Conservation (phyloP, 2,797 vertebrate genomes). For the Sebastes wilsoni region DNA sequence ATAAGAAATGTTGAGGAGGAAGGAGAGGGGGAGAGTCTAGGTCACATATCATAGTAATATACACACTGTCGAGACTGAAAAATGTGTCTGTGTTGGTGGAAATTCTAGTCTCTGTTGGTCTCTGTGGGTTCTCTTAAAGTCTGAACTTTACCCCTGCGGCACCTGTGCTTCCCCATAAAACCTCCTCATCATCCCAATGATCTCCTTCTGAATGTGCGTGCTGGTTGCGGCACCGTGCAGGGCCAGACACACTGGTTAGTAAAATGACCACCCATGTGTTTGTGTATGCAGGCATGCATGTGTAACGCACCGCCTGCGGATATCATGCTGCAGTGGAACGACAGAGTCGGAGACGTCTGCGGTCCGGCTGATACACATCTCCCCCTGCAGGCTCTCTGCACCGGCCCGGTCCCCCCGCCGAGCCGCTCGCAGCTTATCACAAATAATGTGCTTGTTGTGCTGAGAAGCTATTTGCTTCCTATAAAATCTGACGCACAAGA, state of each 20-base stretch:
- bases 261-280: neutral
- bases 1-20: neutral
- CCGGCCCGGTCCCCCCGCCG: neutral
- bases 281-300: neutral
- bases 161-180: neutral
- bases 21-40: neutral
- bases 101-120: neutral
- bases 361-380: neutral
- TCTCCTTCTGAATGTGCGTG: neutral
- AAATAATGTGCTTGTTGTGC: neutral
- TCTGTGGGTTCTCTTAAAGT: neutral
- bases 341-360: neutral
- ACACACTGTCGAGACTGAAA: neutral
- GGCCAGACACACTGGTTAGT: neutral
- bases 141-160: neutral
- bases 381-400: neutral
- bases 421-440: neutral
- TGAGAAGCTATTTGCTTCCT: neutral
- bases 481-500: neutral
- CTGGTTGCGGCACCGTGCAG: neutral
- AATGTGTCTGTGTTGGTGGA: neutral
- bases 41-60: neutral
- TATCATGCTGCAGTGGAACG: neutral
- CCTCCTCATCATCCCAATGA: no score
- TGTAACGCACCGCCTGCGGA: conserved; percentile 9